Percentiles rank a stretch among this genome's conserved stretches.
Evolutionary conservation across 2,888 invertebrate species (phyloP).

Genomic region (Emesis russula): DNA sequence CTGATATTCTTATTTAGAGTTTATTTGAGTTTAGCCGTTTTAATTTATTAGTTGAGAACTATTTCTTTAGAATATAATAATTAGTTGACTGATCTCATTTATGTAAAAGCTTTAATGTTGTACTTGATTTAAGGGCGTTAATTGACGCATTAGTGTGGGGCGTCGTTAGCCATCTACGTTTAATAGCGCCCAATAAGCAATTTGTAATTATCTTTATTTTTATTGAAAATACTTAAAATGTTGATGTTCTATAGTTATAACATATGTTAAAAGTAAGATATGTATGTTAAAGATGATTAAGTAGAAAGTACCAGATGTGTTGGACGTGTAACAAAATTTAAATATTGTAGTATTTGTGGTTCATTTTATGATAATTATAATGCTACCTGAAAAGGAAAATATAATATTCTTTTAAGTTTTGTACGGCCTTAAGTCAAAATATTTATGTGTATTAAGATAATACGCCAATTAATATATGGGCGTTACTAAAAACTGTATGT

Average conservation of each 20-base stretch:
- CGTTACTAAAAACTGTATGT: neutral
- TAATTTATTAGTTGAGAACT: too few relatives aligned
- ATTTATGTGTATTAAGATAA: slow-evolving; percentile 37
- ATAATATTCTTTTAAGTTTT: slow-evolving; percentile 42
- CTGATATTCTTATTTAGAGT: too few relatives aligned
- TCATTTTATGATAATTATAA: slow-evolving; percentile 29
- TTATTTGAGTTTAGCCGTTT: too few relatives aligned
- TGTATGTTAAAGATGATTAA: slow-evolving; percentile 46
- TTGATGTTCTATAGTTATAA: slow-evolving; percentile 38
- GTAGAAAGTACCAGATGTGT: slow-evolving; percentile 40
- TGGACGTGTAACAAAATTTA: slow-evolving; percentile 33
- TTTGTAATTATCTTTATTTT: neutral
- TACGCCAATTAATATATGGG: neutral
- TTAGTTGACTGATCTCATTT: neutral
- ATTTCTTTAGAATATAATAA: neutral
- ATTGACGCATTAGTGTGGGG: neutral
- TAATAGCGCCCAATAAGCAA: neutral
- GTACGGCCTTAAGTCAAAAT: slow-evolving; percentile 28
- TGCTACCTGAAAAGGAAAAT: slow-evolving; percentile 25
- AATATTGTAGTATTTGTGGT: slow-evolving; percentile 38
- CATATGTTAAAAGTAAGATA: slow-evolving; percentile 29
- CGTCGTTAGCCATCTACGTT: neutral
- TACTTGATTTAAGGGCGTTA: neutral
- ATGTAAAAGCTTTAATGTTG: neutral
- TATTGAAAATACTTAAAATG: slow-evolving; percentile 23